Evolutionary conservation across 2,113 vertebrate species (phyloP), one percentile per base, ranked within the genome.

Genomic region (Prionailurus bengalensis): DNA sequence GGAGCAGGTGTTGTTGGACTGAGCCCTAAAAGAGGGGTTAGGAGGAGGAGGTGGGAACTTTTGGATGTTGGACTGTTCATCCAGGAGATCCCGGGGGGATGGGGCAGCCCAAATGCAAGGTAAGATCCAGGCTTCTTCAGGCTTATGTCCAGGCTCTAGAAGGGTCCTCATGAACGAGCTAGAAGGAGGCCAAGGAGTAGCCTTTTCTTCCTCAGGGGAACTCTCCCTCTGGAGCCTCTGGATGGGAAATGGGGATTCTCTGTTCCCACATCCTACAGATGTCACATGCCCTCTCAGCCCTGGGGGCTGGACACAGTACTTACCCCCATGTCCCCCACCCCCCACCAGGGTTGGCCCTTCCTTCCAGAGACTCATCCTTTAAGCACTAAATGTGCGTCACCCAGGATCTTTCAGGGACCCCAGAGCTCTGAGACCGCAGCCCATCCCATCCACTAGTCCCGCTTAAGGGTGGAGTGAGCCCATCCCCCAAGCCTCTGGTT

Each of bases 401-500:
- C 21, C 7, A 45, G 42, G 45, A 39, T 27, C 80, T 42, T 25
- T 27, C 39, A 53, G 73, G 58, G 78, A 17, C 29, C 29, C 36
- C 25, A n/a, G 33, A n/a, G 19, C 51, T 73, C 51, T 12, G 5
- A 51, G 81, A 82, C 10, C 25, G 31, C 74, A 27, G 13, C 58
- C 53, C 65, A 45, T 42, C 14, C 19, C 61, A 14, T 27, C n/a
- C 11, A 14, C 33, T 4, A 6, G 9, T 42, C 36, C 51, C 42
- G 16, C 55, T 79, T 42, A 19, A 63, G 51, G 65, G 45, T 65
- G 36, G 42, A 63, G 3, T 16, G 31, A 71, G 27, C 15, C 45
- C 1, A 0, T 5, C 25, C 63, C 39, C 63, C 9, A 45, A 45
- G 36, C 23, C 4, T 0, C 42, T 1, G 0, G 8, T 63, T 16